Conservation (phyloP, 1,140 invertebrate genomes). For the Diploscapter pachys region DNA sequence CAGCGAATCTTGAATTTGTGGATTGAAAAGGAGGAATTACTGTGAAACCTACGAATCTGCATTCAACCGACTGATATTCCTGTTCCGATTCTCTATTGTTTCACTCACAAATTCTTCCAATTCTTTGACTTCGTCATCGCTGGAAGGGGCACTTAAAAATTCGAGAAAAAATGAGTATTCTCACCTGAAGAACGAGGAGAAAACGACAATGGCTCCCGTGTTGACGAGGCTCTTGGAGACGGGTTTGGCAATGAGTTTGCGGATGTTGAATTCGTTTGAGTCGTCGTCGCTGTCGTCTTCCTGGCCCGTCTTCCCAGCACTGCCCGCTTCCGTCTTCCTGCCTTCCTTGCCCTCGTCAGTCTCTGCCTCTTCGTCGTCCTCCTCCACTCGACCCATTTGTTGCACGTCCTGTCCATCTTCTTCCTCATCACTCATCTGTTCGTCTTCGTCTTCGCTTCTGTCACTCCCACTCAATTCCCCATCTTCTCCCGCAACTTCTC, state of each 20-base stretch:
- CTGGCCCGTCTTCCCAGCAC: too few relatives aligned
- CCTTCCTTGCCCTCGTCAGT: too few relatives aligned
- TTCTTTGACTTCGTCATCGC: conserved; percentile 13
- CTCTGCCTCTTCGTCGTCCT: too few relatives aligned
- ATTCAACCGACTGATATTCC: conserved; percentile 17
- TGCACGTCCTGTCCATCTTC: too few relatives aligned
- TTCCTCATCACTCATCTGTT: too few relatives aligned
- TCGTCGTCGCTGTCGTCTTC: too few relatives aligned
- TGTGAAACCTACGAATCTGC: conserved; percentile 18
- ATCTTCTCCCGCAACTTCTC: conserved; percentile 9
- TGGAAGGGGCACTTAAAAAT: neutral
- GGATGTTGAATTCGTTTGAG: neutral
- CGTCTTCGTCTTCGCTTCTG: neutral
- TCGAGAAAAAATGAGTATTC: neutral
- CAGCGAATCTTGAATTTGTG: too few relatives aligned
- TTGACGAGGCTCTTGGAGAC: conserved; percentile 4
- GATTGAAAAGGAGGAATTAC: too few relatives aligned
- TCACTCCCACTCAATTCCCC: neutral
- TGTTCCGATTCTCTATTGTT: conserved; percentile 32
- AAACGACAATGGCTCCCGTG: conserved; percentile 35
- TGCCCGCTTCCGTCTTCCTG: too few relatives aligned
- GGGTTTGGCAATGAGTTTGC: neutral
- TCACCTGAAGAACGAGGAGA: conserved; percentile 32
- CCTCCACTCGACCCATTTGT: too few relatives aligned
- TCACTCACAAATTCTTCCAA: conserved; percentile 35